A percentile compares a stretch with the other conserved stretches of the same genome.
These are phyloP conservation scores for Muricea muricata DNA, from an alignment of 92 coral and sea anemone species.

Conservation along the genomic window DNA sequence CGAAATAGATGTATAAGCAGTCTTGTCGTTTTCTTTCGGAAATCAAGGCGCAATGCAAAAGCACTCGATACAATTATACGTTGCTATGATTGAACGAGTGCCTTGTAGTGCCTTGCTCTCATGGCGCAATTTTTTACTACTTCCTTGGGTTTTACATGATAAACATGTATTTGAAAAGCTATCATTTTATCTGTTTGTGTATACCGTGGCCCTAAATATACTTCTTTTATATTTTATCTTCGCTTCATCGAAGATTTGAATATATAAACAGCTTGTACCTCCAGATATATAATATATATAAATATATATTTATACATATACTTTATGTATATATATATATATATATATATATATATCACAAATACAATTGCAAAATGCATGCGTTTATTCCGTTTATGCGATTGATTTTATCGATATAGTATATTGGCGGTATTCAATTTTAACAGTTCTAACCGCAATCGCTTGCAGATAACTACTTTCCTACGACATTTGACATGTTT, in stretches of 20 bases:
- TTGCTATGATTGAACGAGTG: neutral
- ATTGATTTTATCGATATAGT: neutral
- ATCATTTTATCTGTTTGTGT: neutral
- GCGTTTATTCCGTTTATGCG: neutral
- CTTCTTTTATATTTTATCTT: neutral
- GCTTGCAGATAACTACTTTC: neutral
- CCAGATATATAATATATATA: neutral
- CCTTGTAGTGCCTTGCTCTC: neutral
- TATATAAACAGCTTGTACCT: neutral
- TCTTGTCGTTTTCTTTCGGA: neutral
- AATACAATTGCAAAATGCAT: neutral
- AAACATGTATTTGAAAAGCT: neutral
- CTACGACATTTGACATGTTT: conserved; percentile 19
- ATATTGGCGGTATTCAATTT: neutral
- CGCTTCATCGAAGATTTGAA: neutral
- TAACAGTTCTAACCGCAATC: neutral
- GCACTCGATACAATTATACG: neutral
- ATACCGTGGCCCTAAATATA: neutral
- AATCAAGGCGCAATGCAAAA: neutral
- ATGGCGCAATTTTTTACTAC: neutral
- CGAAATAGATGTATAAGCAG: neutral
- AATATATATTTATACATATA: too few relatives aligned
- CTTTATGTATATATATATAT: too few relatives aligned
- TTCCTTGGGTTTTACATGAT: neutral
- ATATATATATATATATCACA: too few relatives aligned